Base-by-base conservation (phyloP, 2,888 invertebrate genomes). In the Xiphydria camelus region DNA sequence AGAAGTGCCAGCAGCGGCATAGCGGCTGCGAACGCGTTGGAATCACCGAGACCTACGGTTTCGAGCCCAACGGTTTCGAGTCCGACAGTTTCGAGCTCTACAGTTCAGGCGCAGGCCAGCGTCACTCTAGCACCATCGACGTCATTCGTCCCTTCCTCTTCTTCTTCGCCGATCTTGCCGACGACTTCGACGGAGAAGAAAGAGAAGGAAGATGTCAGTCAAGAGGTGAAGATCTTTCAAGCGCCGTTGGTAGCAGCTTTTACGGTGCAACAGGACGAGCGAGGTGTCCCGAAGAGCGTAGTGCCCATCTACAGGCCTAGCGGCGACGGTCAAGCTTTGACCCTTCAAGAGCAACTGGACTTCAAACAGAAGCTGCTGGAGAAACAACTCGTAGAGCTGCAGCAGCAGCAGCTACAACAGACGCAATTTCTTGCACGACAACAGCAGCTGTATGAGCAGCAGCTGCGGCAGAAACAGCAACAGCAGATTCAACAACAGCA, bases 201-300 rank as follows among this genome's bases (percentile, higher is more conserved):
- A 70, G 82, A 84, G 55, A 57, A 56, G 9, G 56, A 61, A 19
- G 61, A 62, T 10, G 60, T 65, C 3, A 63, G 61, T 64, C 79
- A 82, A 47, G 85, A 85, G 47, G 88, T 91, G 1, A 89, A 90
- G 71, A 89, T 91, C 37, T 88, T 86, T 64, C 85, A 86, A 56
- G 91, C 91, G 2, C 91, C 91, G 0, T 69, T 91, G 46, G 87
- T 91, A 0, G 89, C 90, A 2, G 91, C 91, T 0, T 91, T 91
- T 63, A 91, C 91, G 0, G 88, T 91, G 0, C 89, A 91, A 54
- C 87, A 91, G 73, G 91, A 91, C 65, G 86, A 85, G 53, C 80
- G 81, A 19, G 91, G 91, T 1, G 68, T 85, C n/a, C 89, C 91
- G 0, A 87, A 88, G 59, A 87, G 86, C 70, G 88, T 91, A 0